phyloP scores from a whole-genome alignment of 2,113 vertebrate genomes.

The Neoarius graeffei region DNA sequence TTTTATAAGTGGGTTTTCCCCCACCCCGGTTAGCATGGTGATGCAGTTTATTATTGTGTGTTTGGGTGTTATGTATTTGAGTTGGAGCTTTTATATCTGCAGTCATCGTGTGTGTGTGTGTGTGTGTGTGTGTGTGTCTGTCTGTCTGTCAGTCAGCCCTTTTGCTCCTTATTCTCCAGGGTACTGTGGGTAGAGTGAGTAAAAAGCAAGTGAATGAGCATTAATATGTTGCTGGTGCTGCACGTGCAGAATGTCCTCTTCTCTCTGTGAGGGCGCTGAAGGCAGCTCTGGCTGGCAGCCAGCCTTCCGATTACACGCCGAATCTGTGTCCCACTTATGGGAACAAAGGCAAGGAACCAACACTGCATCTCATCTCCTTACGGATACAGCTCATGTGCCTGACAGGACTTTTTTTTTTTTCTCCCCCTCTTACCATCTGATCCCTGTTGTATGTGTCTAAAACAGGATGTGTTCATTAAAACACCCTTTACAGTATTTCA shows the following conservation, averaged over 20 bases:
- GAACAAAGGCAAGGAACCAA: conserved; percentile 34
- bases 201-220: conserved; percentile 20
- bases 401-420: too few relatives aligned
- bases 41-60: background rate
- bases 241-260: conserved; percentile 65
- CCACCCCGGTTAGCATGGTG: background rate
- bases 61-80: background rate
- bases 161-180: background rate
- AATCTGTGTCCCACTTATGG: conserved; percentile 53
- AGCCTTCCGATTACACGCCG: conserved; percentile 47
- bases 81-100: background rate
- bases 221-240: conserved; percentile 54
- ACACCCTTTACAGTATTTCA: background rate
- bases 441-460: background rate
- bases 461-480: background rate
- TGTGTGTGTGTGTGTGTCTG: background rate
- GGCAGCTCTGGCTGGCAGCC: conserved; percentile 67
- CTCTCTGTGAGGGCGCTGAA: conserved; percentile 59
- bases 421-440: background rate
- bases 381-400: background rate
- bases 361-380: background rate
- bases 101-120: background rate
- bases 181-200: background rate
- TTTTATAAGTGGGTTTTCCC: background rate
- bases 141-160: background rate